A percentile compares a stretch with the other conserved stretches of the same genome.
phyloP scores from a whole-genome alignment of 2,113 vertebrate genomes.

The human (Homo sapiens) region GRCh38 chr2:843501-844000 shows the following conservation, averaged over 20 bases:
- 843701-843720: not conserved
- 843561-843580: not conserved
- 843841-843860: not conserved
- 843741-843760: not conserved
- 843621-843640: too few relatives aligned
- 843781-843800: not conserved
- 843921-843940: not conserved
- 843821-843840: too few relatives aligned
- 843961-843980: not conserved
- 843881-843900: not conserved
- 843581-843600: not conserved
- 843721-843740: not conserved
- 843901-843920: not conserved
- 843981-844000: not conserved
- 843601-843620: not conserved
- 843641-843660: not conserved
- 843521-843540: not conserved
- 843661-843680: not conserved
- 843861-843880: not conserved
- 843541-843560: too few relatives aligned
- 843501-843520: not conserved
- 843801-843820: not conserved
- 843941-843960: too few relatives aligned
- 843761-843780: not conserved
- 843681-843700: too few relatives aligned